phyloP scores from a whole-genome alignment of 2,888 invertebrate genomes.

The Laspeyria flexula region DNA sequence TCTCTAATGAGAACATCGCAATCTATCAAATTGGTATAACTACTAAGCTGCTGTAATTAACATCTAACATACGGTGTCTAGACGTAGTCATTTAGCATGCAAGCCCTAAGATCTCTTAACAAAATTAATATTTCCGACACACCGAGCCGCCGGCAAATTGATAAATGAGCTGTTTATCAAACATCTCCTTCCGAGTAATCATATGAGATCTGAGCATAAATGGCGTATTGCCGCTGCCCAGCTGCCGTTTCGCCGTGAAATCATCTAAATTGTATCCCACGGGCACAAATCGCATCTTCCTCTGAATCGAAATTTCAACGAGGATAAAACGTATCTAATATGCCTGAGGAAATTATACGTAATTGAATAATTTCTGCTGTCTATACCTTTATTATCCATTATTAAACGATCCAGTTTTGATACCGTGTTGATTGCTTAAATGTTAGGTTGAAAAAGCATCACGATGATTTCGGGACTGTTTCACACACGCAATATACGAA shows the following conservation, averaged over 20 bases:
- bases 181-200: slow-evolving; percentile 78
- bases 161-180: slow-evolving; percentile 80
- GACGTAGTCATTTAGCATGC: slow-evolving; percentile 25
- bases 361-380: slow-evolving; percentile 34
- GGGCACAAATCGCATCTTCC: slow-evolving; percentile 72
- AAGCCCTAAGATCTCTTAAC: slow-evolving; percentile 26
- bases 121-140: slow-evolving; percentile 40
- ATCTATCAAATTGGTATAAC: too few relatives aligned
- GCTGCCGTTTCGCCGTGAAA: slow-evolving; percentile 76
- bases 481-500: not conserved
- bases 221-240: slow-evolving; percentile 61
- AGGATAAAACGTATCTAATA: slow-evolving; percentile 59
- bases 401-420: not conserved
- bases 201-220: slow-evolving; percentile 65
- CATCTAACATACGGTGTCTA: slow-evolving; percentile 33
- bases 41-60: not conserved
- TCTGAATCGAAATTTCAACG: slow-evolving; percentile 71
- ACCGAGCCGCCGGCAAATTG: slow-evolving; percentile 68
- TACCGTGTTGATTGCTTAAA: slow-evolving; percentile 21
- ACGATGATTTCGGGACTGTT: slow-evolving; percentile 6
- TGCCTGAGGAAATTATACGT: slow-evolving; percentile 36
- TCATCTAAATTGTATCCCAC: slow-evolving; percentile 72
- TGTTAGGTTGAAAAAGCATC: not conserved
- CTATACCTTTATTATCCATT: not conserved
- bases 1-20: too few relatives aligned